These are phyloP conservation scores for Polypedilum vanderplanki DNA, from an alignment of 1,140 invertebrate species.

Conservation along the genomic window DNA sequence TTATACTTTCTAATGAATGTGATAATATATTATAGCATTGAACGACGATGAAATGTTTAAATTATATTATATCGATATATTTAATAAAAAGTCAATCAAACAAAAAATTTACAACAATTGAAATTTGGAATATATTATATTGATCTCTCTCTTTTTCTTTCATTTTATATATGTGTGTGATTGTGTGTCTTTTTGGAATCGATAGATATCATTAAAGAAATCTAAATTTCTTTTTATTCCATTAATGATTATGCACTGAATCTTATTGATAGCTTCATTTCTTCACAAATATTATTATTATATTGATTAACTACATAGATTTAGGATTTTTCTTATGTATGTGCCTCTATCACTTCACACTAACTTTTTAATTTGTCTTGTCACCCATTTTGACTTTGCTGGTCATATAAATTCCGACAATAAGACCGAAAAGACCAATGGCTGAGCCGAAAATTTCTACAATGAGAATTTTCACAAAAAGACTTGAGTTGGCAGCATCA, in stretches of 20 bases:
- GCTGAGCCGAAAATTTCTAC: conserved; percentile 98
- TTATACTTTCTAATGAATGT: neutral
- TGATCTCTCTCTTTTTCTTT: neutral
- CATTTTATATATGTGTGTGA: no score
- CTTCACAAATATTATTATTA: neutral
- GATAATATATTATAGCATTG: neutral
- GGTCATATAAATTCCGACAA: conserved; percentile 91
- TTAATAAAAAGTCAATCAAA: neutral
- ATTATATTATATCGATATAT: neutral
- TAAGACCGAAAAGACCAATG: conserved; percentile 96
- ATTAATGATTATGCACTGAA: no score
- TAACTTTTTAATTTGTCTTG: conserved; percentile 35
- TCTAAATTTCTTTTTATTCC: no score
- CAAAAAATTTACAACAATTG: neutral
- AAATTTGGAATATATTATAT: neutral
- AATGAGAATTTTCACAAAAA: conserved; percentile 97
- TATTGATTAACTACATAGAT: neutral
- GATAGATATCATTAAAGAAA: neutral
- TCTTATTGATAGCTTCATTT: no score
- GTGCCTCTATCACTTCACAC: neutral
- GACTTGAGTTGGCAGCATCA: conserved; percentile 87
- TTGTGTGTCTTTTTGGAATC: neutral
- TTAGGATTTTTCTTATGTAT: neutral
- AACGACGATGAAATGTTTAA: neutral
- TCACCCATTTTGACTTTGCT: conserved; percentile 57